A percentile compares a stretch with the other conserved stretches of the same genome.
These are phyloP conservation scores for Sesia apiformis DNA, from an alignment of 2,888 invertebrate species.

Conservation along the genomic window DNA sequence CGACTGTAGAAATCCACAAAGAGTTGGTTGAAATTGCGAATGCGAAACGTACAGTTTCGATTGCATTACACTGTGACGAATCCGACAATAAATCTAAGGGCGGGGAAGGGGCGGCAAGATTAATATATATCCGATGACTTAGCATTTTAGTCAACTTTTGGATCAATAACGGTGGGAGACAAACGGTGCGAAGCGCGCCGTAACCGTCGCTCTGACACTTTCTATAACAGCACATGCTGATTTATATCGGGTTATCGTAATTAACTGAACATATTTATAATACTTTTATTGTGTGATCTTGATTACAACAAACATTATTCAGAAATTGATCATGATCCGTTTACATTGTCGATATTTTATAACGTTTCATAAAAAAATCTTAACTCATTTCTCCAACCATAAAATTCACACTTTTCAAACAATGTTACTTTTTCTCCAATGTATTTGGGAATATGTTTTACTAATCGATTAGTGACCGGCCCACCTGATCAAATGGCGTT, in stretches of 20 bases:
- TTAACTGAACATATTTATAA: too few relatives aligned
- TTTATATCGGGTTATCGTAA: neutral
- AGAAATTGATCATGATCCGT: too few relatives aligned
- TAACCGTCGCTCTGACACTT: neutral
- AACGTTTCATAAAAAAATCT: too few relatives aligned
- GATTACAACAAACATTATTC: too few relatives aligned
- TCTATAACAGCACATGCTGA: neutral
- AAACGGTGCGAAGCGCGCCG: neutral
- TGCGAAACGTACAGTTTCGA: constrained; percentile 9
- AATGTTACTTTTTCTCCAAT: too few relatives aligned
- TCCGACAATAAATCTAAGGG: constrained; percentile 28
- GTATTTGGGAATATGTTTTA: too few relatives aligned
- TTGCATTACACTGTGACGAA: constrained; percentile 45
- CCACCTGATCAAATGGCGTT: too few relatives aligned
- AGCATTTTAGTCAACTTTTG: constrained; percentile 30
- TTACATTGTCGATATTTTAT: too few relatives aligned
- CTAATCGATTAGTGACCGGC: too few relatives aligned
- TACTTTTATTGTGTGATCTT: too few relatives aligned
- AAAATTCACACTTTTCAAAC: too few relatives aligned
- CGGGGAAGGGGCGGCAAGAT: constrained; percentile 37
- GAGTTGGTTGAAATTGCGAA: constrained; percentile 19
- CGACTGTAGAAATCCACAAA: constrained; percentile 19
- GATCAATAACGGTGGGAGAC: constrained; percentile 25
- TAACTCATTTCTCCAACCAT: too few relatives aligned
- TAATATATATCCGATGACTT: constrained; percentile 45